A percentile compares a stretch with the other conserved stretches of the same genome.
phyloP scores from a whole-genome alignment of 2,797 vertebrate species.

The Lagodon rhomboides region DNA sequence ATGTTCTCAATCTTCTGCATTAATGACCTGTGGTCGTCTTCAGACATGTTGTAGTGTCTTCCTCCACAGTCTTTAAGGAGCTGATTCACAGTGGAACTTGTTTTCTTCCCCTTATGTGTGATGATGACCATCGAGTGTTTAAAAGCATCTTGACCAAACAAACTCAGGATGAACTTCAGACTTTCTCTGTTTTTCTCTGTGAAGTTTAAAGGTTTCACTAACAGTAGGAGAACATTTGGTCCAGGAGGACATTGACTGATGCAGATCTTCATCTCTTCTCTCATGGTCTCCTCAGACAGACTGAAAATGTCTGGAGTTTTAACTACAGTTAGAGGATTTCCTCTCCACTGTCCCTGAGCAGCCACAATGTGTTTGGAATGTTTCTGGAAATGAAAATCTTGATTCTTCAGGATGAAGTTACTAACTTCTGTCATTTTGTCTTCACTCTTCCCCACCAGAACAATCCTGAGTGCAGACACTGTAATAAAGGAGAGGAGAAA shows the following conservation, averaged over 20 bases:
- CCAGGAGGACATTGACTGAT: conserved; percentile 3
- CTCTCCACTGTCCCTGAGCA: conserved; percentile 21
- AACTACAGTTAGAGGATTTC: conserved; percentile 14
- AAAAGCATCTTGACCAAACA: conserved; percentile 37
- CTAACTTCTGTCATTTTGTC: conserved; percentile 9
- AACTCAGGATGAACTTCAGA: conserved; percentile 38
- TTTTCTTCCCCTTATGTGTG: not conserved
- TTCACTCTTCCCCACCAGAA: conserved; percentile 51
- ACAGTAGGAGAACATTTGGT: conserved; percentile 55
- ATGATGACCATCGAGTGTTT: conserved; percentile 32
- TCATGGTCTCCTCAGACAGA: not conserved
- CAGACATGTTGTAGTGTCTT: not conserved
- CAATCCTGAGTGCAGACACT: conserved; percentile 22
- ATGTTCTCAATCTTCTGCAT: not conserved
- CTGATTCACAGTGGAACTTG: not conserved
- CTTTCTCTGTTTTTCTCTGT: conserved; percentile 24
- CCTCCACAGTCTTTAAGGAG: conserved; percentile 11
- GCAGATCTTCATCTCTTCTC: conserved; percentile 7
- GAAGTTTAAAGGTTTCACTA: conserved; percentile 45
- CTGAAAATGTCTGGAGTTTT: conserved; percentile 32
- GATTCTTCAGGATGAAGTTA: not conserved
- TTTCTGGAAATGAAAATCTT: not conserved
- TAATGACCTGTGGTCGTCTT: not conserved
- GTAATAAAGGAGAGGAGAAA: conserved; percentile 1
- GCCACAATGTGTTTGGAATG: too few species aligned